Conservation (phyloP, 2,113 vertebrate genomes). For the Phocoena sinus region DNA sequence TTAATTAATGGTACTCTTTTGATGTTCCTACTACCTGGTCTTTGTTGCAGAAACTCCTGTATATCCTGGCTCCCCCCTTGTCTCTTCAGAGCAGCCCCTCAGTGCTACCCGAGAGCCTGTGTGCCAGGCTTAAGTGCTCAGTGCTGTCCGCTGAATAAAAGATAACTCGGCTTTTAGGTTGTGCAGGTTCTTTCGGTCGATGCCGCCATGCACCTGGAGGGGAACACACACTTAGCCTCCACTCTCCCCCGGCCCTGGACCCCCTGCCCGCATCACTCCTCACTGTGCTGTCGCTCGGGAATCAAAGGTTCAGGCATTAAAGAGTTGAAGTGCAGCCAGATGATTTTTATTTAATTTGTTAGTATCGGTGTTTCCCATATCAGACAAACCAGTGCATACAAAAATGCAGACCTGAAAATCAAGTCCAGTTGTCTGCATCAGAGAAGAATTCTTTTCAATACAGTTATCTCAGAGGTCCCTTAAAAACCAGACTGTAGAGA, state of each 20-base stretch:
- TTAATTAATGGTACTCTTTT: neutral
- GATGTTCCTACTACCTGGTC: neutral
- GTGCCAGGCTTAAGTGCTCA: neutral
- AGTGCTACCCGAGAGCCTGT: neutral
- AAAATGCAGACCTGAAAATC: neutral
- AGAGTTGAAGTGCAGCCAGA: neutral
- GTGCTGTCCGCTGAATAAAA: neutral
- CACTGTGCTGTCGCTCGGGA: neutral
- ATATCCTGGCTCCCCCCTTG: neutral
- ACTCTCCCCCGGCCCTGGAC: too few species aligned
- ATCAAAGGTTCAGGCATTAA: neutral
- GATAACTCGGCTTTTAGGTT: neutral
- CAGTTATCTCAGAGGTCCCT: neutral
- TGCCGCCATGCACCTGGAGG: neutral
- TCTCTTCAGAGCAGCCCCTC: neutral
- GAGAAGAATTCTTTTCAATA: neutral
- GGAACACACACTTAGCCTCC: neutral
- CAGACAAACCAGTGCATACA: neutral
- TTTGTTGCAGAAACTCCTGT: neutral
- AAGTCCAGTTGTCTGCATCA: neutral
- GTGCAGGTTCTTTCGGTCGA: neutral
- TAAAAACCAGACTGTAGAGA: neutral
- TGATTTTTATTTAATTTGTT: neutral
- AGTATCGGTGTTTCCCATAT: neutral
- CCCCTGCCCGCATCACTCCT: too few species aligned